These are phyloP conservation scores for Conistra vaccinii DNA, from an alignment of 2,888 invertebrate species.

Conservation along the genomic window DNA sequence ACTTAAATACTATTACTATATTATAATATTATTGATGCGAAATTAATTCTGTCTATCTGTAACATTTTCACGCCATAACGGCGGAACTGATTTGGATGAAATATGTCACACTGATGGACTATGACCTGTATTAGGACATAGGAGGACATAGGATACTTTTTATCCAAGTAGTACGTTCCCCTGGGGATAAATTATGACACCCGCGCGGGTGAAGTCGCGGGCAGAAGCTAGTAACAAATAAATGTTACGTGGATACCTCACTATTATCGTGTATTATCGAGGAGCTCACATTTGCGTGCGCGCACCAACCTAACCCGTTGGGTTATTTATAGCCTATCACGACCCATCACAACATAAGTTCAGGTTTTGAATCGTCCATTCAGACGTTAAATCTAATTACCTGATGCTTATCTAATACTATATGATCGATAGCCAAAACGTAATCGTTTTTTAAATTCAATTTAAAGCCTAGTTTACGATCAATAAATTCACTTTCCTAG, in stretches of 20 bases:
- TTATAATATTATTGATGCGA: background rate
- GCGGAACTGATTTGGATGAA: background rate
- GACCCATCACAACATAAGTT: constrained; percentile 39
- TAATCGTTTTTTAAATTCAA: constrained; percentile 45
- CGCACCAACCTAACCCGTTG: constrained; percentile 37
- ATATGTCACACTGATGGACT: background rate
- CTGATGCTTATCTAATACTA: constrained; percentile 57
- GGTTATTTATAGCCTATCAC: constrained; percentile 59
- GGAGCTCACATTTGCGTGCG: constrained; percentile 48
- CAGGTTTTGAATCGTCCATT: constrained; percentile 44
- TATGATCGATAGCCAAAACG: constrained; percentile 51
- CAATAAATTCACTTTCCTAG: constrained; percentile 45
- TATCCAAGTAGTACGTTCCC: background rate
- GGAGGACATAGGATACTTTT: background rate
- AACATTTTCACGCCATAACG: too few species aligned
- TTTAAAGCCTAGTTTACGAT: constrained; percentile 47
- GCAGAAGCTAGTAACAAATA: background rate
- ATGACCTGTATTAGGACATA: background rate
- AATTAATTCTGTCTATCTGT: background rate
- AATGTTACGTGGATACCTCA: constrained; percentile 27
- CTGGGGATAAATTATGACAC: background rate
- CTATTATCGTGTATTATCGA: constrained; percentile 25
- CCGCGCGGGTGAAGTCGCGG: fast-evolving
- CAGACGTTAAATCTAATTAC: constrained; percentile 50
- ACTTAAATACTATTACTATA: too few species aligned